Evolutionary conservation across 2,113 vertebrate species (phyloP).

Genomic region (Antigone vipio): DNA sequence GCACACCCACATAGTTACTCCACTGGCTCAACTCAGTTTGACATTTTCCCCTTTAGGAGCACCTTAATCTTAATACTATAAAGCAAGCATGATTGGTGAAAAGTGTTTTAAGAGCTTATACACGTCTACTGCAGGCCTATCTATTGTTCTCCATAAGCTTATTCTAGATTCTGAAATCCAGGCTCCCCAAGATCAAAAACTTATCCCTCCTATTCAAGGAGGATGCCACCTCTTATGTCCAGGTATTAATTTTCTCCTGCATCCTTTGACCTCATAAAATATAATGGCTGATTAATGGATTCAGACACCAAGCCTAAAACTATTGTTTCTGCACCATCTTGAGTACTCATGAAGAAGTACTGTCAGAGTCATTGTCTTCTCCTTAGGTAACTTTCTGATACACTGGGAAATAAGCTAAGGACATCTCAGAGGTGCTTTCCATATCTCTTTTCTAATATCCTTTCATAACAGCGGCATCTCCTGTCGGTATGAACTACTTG

Average conservation of each 20-base stretch:
- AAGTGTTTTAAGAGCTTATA: not conserved
- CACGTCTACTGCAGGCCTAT: not conserved
- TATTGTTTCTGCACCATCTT: not conserved
- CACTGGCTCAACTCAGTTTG: not conserved
- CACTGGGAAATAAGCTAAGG: not conserved
- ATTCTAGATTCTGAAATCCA: not conserved
- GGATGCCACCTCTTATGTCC: not conserved
- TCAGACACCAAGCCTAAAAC: not conserved
- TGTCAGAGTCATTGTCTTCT: not conserved
- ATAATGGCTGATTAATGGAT: not conserved
- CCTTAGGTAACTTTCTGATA: not conserved
- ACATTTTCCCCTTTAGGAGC: not conserved
- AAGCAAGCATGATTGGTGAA: not conserved
- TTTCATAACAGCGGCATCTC: not conserved
- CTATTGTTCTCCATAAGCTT: not conserved
- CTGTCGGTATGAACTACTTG: not conserved
- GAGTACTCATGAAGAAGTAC: not conserved
- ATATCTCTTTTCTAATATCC: not conserved
- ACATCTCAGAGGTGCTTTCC: not conserved
- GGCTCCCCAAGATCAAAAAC: not conserved
- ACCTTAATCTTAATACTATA: not conserved
- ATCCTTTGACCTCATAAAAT: not conserved
- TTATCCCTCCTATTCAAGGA: not conserved
- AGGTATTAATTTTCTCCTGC: not conserved
- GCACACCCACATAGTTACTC: not conserved